These are phyloP conservation scores for Scrobipalpa atriplicella DNA, from an alignment of 2,888 invertebrate genomes.

Conservation along the genomic window DNA sequence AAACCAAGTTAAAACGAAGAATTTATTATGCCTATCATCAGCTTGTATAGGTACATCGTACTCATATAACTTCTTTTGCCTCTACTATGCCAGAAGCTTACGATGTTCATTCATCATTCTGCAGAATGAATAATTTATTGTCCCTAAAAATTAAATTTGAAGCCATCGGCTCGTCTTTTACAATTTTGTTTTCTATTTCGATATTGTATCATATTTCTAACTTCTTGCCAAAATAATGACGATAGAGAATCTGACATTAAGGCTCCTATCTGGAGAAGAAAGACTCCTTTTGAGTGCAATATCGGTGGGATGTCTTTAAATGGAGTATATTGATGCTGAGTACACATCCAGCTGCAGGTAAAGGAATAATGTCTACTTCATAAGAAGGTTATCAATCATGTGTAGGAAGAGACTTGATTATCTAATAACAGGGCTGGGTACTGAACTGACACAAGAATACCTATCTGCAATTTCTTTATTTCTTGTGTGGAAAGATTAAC, in stretches of 20 bases:
- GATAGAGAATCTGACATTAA: background rate
- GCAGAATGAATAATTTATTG: background rate
- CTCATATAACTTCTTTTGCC: too few relatives aligned
- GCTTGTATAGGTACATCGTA: too few relatives aligned
- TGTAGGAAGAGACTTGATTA: too few relatives aligned
- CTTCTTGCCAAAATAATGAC: background rate
- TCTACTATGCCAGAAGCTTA: background rate
- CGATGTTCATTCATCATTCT: slow-evolving; percentile 9
- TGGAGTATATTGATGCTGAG: background rate
- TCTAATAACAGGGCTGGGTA: too few relatives aligned
- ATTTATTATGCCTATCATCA: too few relatives aligned
- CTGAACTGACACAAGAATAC: too few relatives aligned
- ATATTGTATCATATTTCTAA: slow-evolving; percentile 11
- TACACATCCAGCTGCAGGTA: background rate
- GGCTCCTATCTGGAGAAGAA: background rate
- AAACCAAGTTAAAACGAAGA: too few relatives aligned
- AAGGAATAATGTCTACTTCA: background rate
- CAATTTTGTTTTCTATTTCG: background rate
- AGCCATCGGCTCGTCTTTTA: background rate
- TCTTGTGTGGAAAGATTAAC: too few relatives aligned
- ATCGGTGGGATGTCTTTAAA: background rate
- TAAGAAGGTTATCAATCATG: too few relatives aligned
- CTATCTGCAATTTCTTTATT: too few relatives aligned
- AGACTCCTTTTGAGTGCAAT: background rate
- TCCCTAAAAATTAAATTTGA: background rate